Percentiles rank a stretch among this genome's conserved stretches.
Evolutionary conservation across 2,888 invertebrate species (phyloP).

Genomic region (Eucera pruinosa): DNA sequence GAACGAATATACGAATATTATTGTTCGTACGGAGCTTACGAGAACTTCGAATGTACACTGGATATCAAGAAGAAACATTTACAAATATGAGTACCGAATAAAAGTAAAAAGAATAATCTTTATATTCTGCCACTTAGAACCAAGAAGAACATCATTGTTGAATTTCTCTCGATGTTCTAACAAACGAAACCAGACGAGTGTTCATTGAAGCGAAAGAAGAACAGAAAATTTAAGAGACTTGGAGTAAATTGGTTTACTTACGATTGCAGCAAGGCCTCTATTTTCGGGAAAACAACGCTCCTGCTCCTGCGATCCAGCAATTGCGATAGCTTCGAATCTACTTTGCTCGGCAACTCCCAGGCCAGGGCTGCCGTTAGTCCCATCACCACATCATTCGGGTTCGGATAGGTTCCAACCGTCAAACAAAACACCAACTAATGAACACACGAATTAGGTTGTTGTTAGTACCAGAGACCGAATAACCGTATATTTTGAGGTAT

Average conservation of each 20-base stretch:
- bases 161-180: background rate
- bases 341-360: conserved; percentile 88
- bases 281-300: conserved; percentile 87
- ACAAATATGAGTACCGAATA: no score
- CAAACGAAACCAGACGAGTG: background rate
- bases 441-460: conserved; percentile 44
- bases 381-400: conserved; percentile 87
- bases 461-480: no score
- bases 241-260: conserved; percentile 82
- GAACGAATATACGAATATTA: no score
- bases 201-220: background rate
- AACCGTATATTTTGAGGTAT: no score
- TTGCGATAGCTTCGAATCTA: conserved; percentile 76
- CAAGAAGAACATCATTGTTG: no score
- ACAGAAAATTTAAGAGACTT: background rate
- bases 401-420: conserved; percentile 86
- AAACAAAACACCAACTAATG: conserved; percentile 86
- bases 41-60: no score
- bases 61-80: no score
- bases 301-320: conserved; percentile 87
- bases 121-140: no score
- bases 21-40: no score
- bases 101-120: no score
- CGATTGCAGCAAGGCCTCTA: conserved; percentile 88
- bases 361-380: conserved; percentile 92